These are phyloP conservation scores for Unio delphinus DNA, from an alignment of 2,888 invertebrate species.

Conservation along the genomic window DNA sequence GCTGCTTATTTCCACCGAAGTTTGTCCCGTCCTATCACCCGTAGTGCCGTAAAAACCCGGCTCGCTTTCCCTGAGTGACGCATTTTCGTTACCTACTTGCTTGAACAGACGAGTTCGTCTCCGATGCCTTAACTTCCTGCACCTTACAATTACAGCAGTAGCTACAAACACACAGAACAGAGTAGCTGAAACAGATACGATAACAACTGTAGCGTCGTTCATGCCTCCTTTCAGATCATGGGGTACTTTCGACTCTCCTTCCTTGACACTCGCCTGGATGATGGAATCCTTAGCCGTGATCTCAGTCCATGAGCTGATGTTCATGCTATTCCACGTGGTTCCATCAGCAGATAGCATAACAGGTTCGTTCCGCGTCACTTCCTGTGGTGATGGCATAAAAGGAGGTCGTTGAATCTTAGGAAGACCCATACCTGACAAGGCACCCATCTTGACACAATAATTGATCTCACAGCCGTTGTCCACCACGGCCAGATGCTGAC, in stretches of 20 bases:
- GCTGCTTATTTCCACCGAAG: too few species aligned
- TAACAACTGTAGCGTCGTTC: too few species aligned
- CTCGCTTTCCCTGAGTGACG: too few species aligned
- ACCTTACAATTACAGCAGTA: slow-evolving; percentile 16
- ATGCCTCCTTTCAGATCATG: too few species aligned
- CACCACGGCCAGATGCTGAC: slow-evolving; percentile 51
- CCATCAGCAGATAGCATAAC: slow-evolving; percentile 38
- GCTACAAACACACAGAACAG: slow-evolving; percentile 28
- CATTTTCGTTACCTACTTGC: too few species aligned
- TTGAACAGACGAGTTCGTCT: neutral
- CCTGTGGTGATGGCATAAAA: slow-evolving; percentile 37
- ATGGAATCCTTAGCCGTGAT: too few species aligned
- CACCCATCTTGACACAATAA: slow-evolving; percentile 39
- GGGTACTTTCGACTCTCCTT: too few species aligned
- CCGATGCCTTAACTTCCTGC: slow-evolving; percentile 12
- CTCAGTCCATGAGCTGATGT: neutral
- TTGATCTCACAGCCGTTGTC: slow-evolving; percentile 56
- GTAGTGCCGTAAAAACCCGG: too few species aligned
- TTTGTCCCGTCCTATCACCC: too few species aligned
- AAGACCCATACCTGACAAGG: slow-evolving; percentile 26
- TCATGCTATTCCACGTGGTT: slow-evolving; percentile 26
- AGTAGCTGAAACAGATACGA: slow-evolving; percentile 28
- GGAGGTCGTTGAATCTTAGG: slow-evolving; percentile 55
- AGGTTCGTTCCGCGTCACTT: slow-evolving; percentile 3
- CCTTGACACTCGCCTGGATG: too few species aligned